These are phyloP conservation scores for Oxyura jamaicensis DNA, from an alignment of 2,113 vertebrate species.

Conservation along the genomic window DNA sequence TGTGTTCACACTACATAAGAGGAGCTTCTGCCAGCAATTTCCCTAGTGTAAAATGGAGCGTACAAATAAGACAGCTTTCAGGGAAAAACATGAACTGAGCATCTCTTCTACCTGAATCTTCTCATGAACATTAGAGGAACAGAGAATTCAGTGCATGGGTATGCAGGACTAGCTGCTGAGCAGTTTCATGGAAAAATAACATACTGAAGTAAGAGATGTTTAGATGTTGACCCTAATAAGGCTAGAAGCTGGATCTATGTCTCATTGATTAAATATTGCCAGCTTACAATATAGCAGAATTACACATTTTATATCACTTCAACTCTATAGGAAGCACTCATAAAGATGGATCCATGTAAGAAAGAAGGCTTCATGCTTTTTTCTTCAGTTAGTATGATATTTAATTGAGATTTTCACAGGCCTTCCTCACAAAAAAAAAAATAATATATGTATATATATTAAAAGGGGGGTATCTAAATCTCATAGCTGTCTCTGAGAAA, in stretches of 20 bases:
- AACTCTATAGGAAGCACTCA: neutral
- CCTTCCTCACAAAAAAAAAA: neutral
- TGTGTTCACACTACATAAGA: slow-evolving; percentile 19
- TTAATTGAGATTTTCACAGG: neutral
- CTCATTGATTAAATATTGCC: neutral
- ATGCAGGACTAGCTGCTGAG: neutral
- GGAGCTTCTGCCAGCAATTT: slow-evolving; percentile 36
- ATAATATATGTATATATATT: no score
- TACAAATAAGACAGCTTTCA: slow-evolving; percentile 26
- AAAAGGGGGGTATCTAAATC: neutral
- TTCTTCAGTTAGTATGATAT: neutral
- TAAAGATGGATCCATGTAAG: neutral
- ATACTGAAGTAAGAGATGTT: neutral
- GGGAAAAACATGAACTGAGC: neutral
- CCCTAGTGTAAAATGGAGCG: slow-evolving; percentile 30
- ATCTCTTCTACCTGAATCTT: neutral
- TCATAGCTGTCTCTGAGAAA: neutral
- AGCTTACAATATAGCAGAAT: neutral
- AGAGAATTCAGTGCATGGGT: neutral
- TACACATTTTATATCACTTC: neutral
- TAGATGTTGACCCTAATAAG: neutral
- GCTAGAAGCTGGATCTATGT: neutral
- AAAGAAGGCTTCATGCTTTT: neutral
- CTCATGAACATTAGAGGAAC: neutral
- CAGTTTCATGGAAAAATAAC: neutral